These are phyloP conservation scores for Cricetomys ansorgei DNA, from an alignment of 2,113 vertebrate genomes.

Conservation along the genomic window DNA sequence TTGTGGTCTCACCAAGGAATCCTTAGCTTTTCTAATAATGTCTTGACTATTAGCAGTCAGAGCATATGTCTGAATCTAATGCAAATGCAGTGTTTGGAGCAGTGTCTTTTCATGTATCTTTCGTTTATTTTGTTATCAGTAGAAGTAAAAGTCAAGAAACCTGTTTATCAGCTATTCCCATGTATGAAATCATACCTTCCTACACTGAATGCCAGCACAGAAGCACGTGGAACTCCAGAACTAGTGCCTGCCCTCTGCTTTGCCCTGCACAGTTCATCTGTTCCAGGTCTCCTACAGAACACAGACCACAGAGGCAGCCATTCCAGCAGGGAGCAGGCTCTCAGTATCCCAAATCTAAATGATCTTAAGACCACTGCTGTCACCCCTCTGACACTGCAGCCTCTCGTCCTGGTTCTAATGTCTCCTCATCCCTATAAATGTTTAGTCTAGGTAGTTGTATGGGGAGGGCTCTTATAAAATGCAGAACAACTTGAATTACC, in stretches of 20 bases:
- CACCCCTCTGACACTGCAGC: not conserved
- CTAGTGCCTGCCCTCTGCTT: not conserved
- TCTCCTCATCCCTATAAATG: not conserved
- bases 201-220: fast-evolving
- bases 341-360: no score
- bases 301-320: not conserved
- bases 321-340: not conserved
- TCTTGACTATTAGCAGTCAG: not conserved
- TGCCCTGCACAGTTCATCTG: not conserved
- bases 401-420: no score
- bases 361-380: not conserved
- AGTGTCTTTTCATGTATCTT: not conserved
- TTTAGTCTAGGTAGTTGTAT: no score
- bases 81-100: not conserved
- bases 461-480: not conserved
- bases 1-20: not conserved
- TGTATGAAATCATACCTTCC: not conserved
- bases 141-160: not conserved
- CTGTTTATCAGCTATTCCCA: fast-evolving
- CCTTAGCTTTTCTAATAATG: not conserved
- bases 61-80: not conserved
- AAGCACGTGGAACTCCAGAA: fast-evolving
- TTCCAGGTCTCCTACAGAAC: no score
- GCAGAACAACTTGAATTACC: not conserved
- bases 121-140: not conserved